Conservation (phyloP, 2,888 invertebrate species). For the Marronus borbonicus region DNA sequence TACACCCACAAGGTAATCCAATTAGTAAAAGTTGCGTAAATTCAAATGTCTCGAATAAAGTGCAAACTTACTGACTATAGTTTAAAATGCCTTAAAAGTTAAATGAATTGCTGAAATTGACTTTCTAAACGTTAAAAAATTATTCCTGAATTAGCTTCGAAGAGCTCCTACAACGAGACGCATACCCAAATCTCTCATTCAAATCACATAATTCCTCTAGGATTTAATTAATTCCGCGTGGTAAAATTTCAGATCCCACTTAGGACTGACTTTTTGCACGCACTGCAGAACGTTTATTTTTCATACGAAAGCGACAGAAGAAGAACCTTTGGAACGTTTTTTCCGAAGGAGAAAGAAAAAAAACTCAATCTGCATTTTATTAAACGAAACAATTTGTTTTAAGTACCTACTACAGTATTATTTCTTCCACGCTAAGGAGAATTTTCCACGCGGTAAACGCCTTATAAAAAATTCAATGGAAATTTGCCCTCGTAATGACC, state of each 20-base stretch:
- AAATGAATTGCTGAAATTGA: neutral
- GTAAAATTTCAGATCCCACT: constrained; percentile 32
- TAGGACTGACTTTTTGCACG: constrained; percentile 38
- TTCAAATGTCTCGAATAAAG: too few species aligned
- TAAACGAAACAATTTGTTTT: constrained; percentile 45
- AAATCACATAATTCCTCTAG: constrained; percentile 39
- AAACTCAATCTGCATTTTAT: constrained; percentile 43
- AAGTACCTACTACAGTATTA: constrained; percentile 14
- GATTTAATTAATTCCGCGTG: constrained; percentile 39
- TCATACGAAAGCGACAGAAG: constrained; percentile 15
- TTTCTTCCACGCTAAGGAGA: constrained; percentile 5
- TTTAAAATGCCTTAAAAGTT: neutral
- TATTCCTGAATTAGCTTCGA: neutral
- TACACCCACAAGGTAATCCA: too few species aligned
- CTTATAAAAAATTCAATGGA: constrained; percentile 35
- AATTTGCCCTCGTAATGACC: constrained; percentile 9
- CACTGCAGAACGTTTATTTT: constrained; percentile 40
- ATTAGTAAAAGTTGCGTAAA: too few species aligned
- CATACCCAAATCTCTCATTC: constrained; percentile 18
- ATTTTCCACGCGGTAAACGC: constrained; percentile 17
- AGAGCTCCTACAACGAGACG: neutral
- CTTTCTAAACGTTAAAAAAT: neutral
- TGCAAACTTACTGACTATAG: too few species aligned
- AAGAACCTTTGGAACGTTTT: constrained; percentile 10
- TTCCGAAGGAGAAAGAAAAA: constrained; percentile 1